Evolutionary conservation across 1,140 invertebrate genomes (phyloP).

Genomic region (Lepidurus arcticus): DNA sequence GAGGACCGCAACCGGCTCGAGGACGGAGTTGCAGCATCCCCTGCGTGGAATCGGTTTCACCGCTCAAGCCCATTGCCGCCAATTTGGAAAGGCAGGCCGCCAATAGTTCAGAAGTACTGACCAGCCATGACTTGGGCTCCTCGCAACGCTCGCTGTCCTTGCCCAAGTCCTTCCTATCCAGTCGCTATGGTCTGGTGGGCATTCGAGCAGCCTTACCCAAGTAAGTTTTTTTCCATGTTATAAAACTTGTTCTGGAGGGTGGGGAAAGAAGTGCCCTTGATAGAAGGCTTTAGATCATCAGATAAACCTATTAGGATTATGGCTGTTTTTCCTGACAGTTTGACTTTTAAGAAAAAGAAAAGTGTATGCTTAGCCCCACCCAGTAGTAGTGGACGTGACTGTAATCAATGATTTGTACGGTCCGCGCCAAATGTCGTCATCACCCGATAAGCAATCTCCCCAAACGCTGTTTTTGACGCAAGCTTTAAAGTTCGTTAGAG

Average conservation of each 20-base stretch:
- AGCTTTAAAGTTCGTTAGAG: too few species aligned
- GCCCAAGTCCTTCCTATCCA: slow-evolving; percentile 57
- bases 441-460: neutral
- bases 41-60: neutral
- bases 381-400: neutral
- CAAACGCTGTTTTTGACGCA: neutral
- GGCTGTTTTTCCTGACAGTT: too few species aligned
- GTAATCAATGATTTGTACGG: neutral
- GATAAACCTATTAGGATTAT: neutral
- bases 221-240: slow-evolving; percentile 38
- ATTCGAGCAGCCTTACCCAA: slow-evolving; percentile 41
- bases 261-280: neutral
- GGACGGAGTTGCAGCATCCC: slow-evolving; percentile 12
- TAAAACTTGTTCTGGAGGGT: neutral
- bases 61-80: neutral
- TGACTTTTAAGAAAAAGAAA: too few species aligned
- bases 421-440: slow-evolving; percentile 14
- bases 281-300: neutral
- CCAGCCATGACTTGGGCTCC: neutral
- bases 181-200: slow-evolving; percentile 42
- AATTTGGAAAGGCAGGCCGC: neutral
- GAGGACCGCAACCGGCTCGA: neutral
- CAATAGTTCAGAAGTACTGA: neutral
- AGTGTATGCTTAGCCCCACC: neutral
- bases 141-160: slow-evolving; percentile 55